Base-by-base conservation (phyloP, 2,888 invertebrate species). In the Stramonita haemastoma region DNA sequence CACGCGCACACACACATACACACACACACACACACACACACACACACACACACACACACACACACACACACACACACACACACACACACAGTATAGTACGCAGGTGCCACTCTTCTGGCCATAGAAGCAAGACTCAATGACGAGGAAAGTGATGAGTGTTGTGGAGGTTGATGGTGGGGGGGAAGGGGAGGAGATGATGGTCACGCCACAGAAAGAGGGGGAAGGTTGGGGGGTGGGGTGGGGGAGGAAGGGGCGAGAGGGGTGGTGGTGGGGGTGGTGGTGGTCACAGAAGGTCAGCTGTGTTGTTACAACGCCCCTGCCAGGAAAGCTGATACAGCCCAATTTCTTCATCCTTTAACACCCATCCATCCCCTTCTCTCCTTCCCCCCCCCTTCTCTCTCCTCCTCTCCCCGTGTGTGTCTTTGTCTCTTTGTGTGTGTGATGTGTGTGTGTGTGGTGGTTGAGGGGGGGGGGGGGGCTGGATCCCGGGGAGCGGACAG, bases 11-110 rank as follows among this genome's bases (percentile, higher is more conserved):
- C 36, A 81, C 81, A 36, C 81, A 36, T 19, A 36, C 81, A 22
- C 81, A 81, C 81, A 81, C 81, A 36, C 81, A 81, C 81, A 36
- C 81, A 81, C 85, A 85, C 85, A 57, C 85, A 85, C 85, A 85
- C 57, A 85, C 85, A 57, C 85, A 85, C 56, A 57, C 85, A 85
- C 85, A 57, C 85, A 85, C 85, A 57, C 85, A 57, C 85, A 57
- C 57, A 85, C 85, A 85, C 85, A 85, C 85, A 85, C 85, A 46
- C 46, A 83, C 83, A 46, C 46, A 83, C 83, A 46, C 46, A 83
- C 83, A 46, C 36, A 36, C 46, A 46, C 83, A 83, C n/a, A n/a
- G n/a, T n/a, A n/a, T n/a, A n/a, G n/a, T n/a, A n/a, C n/a, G n/a
- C n/a, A n/a, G n/a, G n/a, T n/a, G n/a, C n/a, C n/a, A n/a, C n/a